phyloP scores from a whole-genome alignment of 2,113 vertebrate species.

The Mesocricetus auratus region DNA sequence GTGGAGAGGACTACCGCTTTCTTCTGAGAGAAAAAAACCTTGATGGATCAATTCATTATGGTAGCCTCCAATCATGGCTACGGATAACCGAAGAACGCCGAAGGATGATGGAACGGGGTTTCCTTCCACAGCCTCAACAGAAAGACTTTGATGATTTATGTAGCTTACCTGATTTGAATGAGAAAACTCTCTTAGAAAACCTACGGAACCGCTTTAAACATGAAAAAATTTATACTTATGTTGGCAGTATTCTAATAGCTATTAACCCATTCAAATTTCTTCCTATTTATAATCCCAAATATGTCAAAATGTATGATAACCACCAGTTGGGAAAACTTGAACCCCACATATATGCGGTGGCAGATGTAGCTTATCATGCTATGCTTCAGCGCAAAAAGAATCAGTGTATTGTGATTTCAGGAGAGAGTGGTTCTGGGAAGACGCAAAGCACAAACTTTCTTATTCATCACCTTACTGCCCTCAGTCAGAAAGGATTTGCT shows the following conservation, averaged over 20 bases:
- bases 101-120: conserved; percentile 94
- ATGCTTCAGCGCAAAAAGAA: conserved; percentile 97
- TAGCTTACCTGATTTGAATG: conserved; percentile 94
- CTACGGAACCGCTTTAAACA: conserved; percentile 96
- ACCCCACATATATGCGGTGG: conserved; percentile 97
- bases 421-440: conserved; percentile 98
- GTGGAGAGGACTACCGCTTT: conserved; percentile 97
- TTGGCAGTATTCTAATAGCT: conserved; percentile 98
- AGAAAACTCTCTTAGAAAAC: conserved; percentile 98
- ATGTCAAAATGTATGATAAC: conserved; percentile 99
- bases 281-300: conserved; percentile 99
- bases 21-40: conserved; percentile 97
- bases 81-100: conserved; percentile 95
- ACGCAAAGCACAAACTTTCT: conserved; percentile 99
- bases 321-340: conserved; percentile 96
- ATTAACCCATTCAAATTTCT: conserved; percentile 99
- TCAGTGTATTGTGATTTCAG: conserved; percentile 99
- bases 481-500: conserved; percentile 99
- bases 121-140: conserved; percentile 94
- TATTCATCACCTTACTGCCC: conserved; percentile 98
- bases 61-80: conserved; percentile 98
- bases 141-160: conserved; percentile 97
- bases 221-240: conserved; percentile 99
- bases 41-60: conserved; percentile 97
- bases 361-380: conserved; percentile 97